A percentile compares a stretch with the other conserved stretches of the same genome.
Evolutionary conservation across 2,797 vertebrate genomes (phyloP).

Genomic region (Thamnophis elegans): DNA sequence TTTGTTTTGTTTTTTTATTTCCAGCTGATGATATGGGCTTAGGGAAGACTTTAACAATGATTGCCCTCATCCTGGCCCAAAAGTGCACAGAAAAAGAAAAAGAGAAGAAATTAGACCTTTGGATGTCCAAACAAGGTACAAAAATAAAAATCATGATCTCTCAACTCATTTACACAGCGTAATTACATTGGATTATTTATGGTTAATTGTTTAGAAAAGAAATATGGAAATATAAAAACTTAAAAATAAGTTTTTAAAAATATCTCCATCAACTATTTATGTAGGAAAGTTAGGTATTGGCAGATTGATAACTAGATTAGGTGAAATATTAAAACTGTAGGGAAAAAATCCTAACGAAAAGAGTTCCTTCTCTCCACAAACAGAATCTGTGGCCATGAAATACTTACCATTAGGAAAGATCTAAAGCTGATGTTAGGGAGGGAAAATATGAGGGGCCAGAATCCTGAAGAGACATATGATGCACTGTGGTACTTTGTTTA

Average conservation of each 20-base stretch:
- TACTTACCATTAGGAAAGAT: neutral
- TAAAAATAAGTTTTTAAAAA: neutral
- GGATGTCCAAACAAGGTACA: constrained; percentile 84
- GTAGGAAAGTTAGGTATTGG: neutral
- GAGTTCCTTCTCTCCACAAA: neutral
- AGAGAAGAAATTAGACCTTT: constrained; percentile 64
- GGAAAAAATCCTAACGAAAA: no score
- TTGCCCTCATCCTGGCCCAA: constrained; percentile 85
- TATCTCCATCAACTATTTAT: neutral
- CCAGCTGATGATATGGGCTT: constrained; percentile 97
- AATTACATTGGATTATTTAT: neutral
- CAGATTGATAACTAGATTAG: neutral
- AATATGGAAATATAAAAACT: neutral
- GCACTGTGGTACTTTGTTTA: neutral
- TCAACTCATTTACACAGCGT: neutral
- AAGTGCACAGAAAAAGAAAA: constrained; percentile 72
- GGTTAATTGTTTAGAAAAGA: neutral
- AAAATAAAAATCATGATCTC: neutral
- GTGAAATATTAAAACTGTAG: neutral
- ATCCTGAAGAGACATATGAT: neutral
- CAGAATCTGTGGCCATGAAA: neutral
- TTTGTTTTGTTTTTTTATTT: constrained; percentile 30
- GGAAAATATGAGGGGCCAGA: neutral
- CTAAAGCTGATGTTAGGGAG: neutral
- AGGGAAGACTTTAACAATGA: constrained; percentile 94